A percentile compares a stretch with the other conserved stretches of the same genome.
phyloP scores from a whole-genome alignment of 2,113 vertebrate species.

The Vicugna pacos region DNA sequence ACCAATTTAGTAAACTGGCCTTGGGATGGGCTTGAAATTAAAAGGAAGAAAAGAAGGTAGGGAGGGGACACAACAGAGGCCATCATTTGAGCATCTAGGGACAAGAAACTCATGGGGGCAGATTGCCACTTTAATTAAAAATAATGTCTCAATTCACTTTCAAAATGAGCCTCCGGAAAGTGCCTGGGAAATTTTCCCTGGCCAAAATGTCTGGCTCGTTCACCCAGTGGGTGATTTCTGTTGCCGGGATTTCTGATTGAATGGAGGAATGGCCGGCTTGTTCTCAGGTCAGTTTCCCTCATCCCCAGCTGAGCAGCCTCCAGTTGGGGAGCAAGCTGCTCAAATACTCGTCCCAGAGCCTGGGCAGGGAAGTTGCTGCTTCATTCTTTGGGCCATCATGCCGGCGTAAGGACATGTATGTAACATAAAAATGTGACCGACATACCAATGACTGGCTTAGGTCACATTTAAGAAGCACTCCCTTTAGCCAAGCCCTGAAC shows the following conservation, averaged over 20 bases:
- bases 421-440: not conserved
- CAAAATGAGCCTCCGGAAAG: constrained; percentile 61
- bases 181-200: constrained; percentile 22
- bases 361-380: not conserved
- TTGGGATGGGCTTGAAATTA: constrained; percentile 88
- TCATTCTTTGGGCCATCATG: not conserved
- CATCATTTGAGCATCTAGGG: constrained; percentile 80
- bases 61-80: constrained; percentile 82
- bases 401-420: not conserved
- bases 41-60: constrained; percentile 83
- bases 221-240: not conserved
- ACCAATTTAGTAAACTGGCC: constrained; percentile 89
- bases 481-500: not conserved
- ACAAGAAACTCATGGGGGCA: constrained; percentile 78
- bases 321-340: not conserved
- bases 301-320: not conserved
- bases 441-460: not conserved
- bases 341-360: not conserved
- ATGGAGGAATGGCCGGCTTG: fast-evolving
- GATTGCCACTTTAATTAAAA: constrained; percentile 88
- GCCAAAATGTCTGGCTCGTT: not conserved
- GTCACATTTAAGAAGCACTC: not conserved
- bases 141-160: constrained; percentile 76
- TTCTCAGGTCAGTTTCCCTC: not conserved
- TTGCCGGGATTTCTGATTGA: not conserved